These are phyloP conservation scores for Melanotaenia boesemani DNA, from an alignment of 2,797 vertebrate species.

Conservation along the genomic window DNA sequence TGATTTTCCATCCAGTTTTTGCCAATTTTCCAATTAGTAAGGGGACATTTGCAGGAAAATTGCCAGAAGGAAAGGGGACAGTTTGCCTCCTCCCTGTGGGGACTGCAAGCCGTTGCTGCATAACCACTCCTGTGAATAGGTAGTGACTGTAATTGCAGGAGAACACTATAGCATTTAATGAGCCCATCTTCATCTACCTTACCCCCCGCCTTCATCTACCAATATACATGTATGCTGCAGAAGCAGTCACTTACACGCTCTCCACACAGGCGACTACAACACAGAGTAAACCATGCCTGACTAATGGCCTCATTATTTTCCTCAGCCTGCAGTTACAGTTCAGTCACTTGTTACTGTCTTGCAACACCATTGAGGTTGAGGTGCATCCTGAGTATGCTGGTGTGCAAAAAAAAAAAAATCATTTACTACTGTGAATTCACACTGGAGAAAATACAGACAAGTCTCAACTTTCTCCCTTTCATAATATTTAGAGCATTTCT, in stretches of 20 bases:
- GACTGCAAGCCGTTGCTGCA: slow-evolving; percentile 57
- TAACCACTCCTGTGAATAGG: slow-evolving; percentile 72
- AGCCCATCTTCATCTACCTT: slow-evolving; percentile 65
- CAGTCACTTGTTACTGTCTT: slow-evolving; percentile 35
- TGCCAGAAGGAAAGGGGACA: slow-evolving; percentile 36
- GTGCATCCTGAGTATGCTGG: slow-evolving; percentile 26
- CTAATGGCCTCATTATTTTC: slow-evolving; percentile 40
- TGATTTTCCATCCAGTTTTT: slow-evolving; percentile 56
- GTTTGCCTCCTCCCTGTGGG: slow-evolving; percentile 59
- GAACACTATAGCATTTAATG: slow-evolving; percentile 81
- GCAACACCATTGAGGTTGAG: slow-evolving; percentile 40
- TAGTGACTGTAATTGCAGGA: slow-evolving; percentile 69
- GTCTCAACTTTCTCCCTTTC: slow-evolving; percentile 44
- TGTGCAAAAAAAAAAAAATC: slow-evolving; percentile 26
- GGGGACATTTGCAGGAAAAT: slow-evolving; percentile 37
- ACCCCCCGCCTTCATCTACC: slow-evolving; percentile 71
- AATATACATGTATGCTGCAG: slow-evolving; percentile 57
- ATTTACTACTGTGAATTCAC: slow-evolving; percentile 60
- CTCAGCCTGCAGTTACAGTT: slow-evolving; percentile 43
- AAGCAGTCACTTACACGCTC: slow-evolving; percentile 68
- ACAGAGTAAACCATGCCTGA: slow-evolving; percentile 52
- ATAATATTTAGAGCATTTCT: slow-evolving; percentile 54
- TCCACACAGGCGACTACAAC: slow-evolving; percentile 60
- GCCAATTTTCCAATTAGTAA: slow-evolving; percentile 50
- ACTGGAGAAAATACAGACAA: slow-evolving; percentile 30